Percentiles rank a stretch among this genome's conserved stretches.
Conservation (phyloP, 2,888 invertebrate genomes). For the Dryocosmus kuriphilus region DNA sequence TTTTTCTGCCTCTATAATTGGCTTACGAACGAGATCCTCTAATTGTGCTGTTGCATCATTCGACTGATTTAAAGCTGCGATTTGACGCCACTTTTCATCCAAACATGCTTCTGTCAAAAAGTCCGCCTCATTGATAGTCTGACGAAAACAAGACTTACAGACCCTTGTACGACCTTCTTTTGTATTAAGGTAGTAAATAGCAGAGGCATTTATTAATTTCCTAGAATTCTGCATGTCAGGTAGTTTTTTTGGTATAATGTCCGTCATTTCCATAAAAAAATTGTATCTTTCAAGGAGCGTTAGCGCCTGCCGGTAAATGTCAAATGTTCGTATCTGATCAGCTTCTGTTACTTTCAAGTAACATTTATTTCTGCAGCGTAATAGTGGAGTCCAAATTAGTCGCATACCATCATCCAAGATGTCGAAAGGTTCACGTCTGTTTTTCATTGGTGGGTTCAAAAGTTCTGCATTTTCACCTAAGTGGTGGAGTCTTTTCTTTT, state of each 20-base stretch:
- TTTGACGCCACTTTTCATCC: background rate
- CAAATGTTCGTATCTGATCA: slow-evolving; percentile 44
- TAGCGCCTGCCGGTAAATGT: slow-evolving; percentile 40
- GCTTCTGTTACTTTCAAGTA: slow-evolving; percentile 32
- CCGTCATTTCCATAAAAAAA: slow-evolving; percentile 7
- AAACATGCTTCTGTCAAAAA: background rate
- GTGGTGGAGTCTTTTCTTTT: background rate
- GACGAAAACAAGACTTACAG: slow-evolving; percentile 15
- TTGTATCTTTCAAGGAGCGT: background rate
- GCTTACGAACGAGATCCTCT: background rate
- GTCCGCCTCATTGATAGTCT: background rate
- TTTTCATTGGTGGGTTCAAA: too few relatives aligned
- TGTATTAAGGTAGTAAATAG: background rate
- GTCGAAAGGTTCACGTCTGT: background rate
- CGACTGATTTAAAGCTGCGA: background rate
- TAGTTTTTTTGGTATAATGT: slow-evolving; percentile 28
- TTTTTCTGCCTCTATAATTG: background rate
- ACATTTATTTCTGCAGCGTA: slow-evolving; percentile 33
- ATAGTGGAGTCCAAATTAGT: slow-evolving; percentile 3
- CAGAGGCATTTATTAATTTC: slow-evolving; percentile 32
- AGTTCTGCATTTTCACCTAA: background rate
- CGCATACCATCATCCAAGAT: background rate
- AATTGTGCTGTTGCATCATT: background rate
- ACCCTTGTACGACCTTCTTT: slow-evolving; percentile 20
- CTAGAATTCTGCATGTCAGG: background rate